Evolutionary conservation across 2,113 vertebrate species (phyloP).

Genomic region (Oncorhynchus keta): DNA sequence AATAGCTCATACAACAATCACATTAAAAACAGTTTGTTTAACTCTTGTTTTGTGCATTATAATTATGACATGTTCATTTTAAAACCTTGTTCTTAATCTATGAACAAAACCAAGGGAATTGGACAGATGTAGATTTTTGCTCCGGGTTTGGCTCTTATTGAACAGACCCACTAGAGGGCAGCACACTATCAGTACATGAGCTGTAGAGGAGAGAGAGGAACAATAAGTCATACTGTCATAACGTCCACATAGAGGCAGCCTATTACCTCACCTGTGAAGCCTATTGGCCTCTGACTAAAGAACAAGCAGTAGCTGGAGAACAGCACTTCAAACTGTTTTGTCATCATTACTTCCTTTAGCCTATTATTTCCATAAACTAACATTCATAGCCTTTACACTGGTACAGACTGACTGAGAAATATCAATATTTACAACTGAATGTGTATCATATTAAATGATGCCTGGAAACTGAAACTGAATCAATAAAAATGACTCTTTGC

Average conservation of each 20-base stretch:
- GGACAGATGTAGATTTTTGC: too few species aligned
- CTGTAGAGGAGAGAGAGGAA: not conserved
- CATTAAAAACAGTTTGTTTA: too few species aligned
- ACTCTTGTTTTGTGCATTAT: too few species aligned
- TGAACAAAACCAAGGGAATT: too few species aligned
- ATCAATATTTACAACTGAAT: slow-evolving; percentile 63
- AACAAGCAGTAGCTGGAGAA: not conserved
- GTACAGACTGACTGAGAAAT: slow-evolving; percentile 37
- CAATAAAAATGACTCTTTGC: slow-evolving; percentile 60
- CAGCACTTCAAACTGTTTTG: not conserved
- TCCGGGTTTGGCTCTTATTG: too few species aligned
- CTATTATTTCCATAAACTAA: not conserved
- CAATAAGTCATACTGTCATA: not conserved
- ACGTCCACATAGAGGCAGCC: slow-evolving; percentile 17
- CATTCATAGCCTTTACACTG: slow-evolving; percentile 53
- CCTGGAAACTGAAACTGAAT: slow-evolving; percentile 61
- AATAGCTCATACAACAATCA: not conserved
- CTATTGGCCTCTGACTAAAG: not conserved
- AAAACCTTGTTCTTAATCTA: too few species aligned
- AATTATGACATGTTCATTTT: too few species aligned
- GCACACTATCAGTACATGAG: slow-evolving; percentile 7
- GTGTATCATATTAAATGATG: slow-evolving; percentile 63
- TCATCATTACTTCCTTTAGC: slow-evolving; percentile 17
- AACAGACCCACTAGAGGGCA: slow-evolving; percentile 54
- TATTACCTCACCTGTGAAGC: slow-evolving; percentile 7